A percentile compares a stretch with the other conserved stretches of the same genome.
These are phyloP conservation scores for Leptarthrus brevirostris DNA, from an alignment of 2,888 invertebrate species.

Conservation along the genomic window DNA sequence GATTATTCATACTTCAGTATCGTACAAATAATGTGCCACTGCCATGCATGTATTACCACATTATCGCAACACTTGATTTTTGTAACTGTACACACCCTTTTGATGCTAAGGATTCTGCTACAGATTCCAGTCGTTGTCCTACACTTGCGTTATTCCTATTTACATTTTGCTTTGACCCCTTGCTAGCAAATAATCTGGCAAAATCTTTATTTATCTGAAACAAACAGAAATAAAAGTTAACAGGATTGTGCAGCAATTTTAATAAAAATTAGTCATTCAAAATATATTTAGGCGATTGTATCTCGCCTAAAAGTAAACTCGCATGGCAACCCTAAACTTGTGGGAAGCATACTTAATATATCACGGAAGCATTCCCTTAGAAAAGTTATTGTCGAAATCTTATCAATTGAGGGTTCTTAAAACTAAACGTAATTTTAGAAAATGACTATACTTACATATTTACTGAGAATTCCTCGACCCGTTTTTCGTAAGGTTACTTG, in stretches of 20 bases:
- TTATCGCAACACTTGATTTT: conserved; percentile 54
- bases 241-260: too few relatives aligned
- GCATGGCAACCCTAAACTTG: too few relatives aligned
- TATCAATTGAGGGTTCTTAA: too few relatives aligned
- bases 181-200: conserved; percentile 33
- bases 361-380: too few relatives aligned
- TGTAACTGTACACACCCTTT: conserved; percentile 73
- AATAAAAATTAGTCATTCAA: too few relatives aligned
- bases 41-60: conserved; percentile 40
- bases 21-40: too few relatives aligned
- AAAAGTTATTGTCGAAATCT: too few relatives aligned
- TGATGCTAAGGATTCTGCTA: conserved; percentile 74
- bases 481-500: conserved; percentile 69
- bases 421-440: conserved; percentile 6
- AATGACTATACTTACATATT: conserved; percentile 66
- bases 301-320: too few relatives aligned
- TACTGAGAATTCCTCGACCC: conserved; percentile 61
- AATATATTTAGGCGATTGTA: too few relatives aligned
- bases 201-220: conserved; percentile 36
- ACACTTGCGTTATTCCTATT: conserved; percentile 62
- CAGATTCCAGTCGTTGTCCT: conserved; percentile 68
- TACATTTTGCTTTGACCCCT: conserved; percentile 18
- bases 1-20: too few relatives aligned
- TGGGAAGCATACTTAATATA: too few relatives aligned
- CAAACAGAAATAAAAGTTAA: background rate